Evolutionary conservation across 2,888 invertebrate genomes (phyloP), one percentile per base, ranked within the genome.

Genomic region (Cephus nigrinus): DNA sequence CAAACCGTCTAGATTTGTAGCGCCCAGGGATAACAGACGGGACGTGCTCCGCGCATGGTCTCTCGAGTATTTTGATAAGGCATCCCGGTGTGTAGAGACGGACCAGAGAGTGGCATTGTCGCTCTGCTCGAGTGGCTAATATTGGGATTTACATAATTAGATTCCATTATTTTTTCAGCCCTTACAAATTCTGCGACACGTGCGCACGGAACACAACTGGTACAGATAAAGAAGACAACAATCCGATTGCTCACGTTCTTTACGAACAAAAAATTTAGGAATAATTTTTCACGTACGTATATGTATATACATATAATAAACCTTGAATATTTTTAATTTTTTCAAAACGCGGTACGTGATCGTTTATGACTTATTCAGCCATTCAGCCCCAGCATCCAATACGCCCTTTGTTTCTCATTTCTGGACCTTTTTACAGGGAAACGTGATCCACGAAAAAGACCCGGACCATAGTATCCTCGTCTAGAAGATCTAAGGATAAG

Each of bases 81-180:
- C 86, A 74, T 79, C 71, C 79, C 82, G 83, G 75, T 82, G 79
- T 81, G 75, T 76, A 69, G 78, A 76, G 82, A 75, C 78, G 75
- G 75, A 76, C 55, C 78, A 74, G 73, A 69, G 74, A 76, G 71
- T 75, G 72, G 34, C 73, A 84, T 84, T 81, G 85, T 86, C 80
- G 83, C 68, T 78, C 80, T 77, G 80, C 82, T 81, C 84, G 81
- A 82, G 82, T 79, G 84, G 81, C 84, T 85, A 84, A 87, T 87
- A 84, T 84, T 82, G 84, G 87, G 90, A 91, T 91, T 90, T 90
- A 88, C 91, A 90, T 90, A 90, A 90, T 91, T 90, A 90, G 88
- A 87, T 81, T 80, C 78, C 82, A 84, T 84, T 87, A 87, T 85
- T 84, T 87, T 86, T 86, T 84, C 85, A 86, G 86, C 82, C 68